Evolutionary conservation across 2,888 invertebrate genomes (phyloP).

Genomic region (Ypsolopha scabrella): DNA sequence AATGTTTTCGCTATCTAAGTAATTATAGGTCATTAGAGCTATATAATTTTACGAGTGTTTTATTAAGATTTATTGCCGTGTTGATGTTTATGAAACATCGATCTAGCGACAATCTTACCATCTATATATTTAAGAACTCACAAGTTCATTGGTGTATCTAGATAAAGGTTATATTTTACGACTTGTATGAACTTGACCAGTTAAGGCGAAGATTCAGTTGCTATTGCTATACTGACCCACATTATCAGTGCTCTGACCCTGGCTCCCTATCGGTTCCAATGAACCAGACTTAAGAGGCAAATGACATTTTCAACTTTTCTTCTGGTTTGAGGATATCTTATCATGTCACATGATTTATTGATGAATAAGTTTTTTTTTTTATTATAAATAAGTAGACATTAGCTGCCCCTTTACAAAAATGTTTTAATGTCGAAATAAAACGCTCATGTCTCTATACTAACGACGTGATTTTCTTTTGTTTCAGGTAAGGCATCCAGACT

Average conservation of each 20-base stretch:
- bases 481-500: constrained; percentile 45
- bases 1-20: constrained; percentile 21
- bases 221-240: constrained; percentile 51
- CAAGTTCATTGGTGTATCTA: not conserved
- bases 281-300: constrained; percentile 35
- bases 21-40: constrained; percentile 12
- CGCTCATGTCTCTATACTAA: not conserved
- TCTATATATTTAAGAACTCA: not conserved
- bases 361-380: not conserved
- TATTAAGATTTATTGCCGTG: not conserved
- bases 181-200: constrained; percentile 57
- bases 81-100: not conserved
- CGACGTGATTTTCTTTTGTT: constrained; percentile 36
- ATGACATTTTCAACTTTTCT: constrained; percentile 54
- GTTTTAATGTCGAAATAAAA: no score
- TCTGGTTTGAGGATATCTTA: constrained; percentile 33
- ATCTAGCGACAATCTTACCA: not conserved
- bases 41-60: not conserved
- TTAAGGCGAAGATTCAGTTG: constrained; percentile 25
- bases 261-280: constrained; percentile 35
- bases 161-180: constrained; percentile 6
- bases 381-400: no score
- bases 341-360: constrained; percentile 4
- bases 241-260: constrained; percentile 53
- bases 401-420: no score